These are phyloP conservation scores for Zygaena filipendulae DNA, from an alignment of 2,888 invertebrate genomes.

Conservation along the genomic window DNA sequence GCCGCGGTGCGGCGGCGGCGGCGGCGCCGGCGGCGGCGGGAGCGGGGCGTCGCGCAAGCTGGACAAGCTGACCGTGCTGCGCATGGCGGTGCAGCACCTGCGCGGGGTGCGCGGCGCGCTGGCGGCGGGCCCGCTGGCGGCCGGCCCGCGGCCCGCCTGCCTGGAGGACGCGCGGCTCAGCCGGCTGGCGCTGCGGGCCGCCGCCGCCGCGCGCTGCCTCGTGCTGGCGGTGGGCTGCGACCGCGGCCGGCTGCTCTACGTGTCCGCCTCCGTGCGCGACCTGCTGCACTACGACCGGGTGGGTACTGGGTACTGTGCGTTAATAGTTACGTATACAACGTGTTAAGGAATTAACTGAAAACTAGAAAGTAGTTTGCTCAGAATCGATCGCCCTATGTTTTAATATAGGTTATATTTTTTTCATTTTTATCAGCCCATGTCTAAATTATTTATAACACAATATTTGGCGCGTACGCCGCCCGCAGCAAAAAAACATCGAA, in stretches of 20 bases:
- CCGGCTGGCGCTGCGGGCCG: slow-evolving; percentile 84
- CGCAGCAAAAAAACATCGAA: too few species aligned
- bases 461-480: too few species aligned
- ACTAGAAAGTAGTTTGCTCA: too few species aligned
- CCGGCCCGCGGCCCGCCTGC: slow-evolving; percentile 81
- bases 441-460: too few species aligned
- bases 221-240: slow-evolving; percentile 94
- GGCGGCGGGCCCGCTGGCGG: slow-evolving; percentile 74
- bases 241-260: slow-evolving; percentile 88
- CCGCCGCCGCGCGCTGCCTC: slow-evolving; percentile 88
- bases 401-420: too few species aligned
- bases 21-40: slow-evolving; percentile 91
- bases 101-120: slow-evolving; percentile 70
- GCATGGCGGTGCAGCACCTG: slow-evolving; percentile 95
- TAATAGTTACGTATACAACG: too few species aligned
- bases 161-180: slow-evolving; percentile 90
- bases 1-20: slow-evolving; percentile 93
- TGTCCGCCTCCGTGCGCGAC: slow-evolving; percentile 87
- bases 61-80: slow-evolving; percentile 89
- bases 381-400: too few species aligned
- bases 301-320: too few species aligned
- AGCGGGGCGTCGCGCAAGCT: slow-evolving; percentile 92
- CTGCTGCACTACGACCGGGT: slow-evolving; percentile 87
- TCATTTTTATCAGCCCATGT: too few species aligned
- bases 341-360: too few species aligned